Evolutionary conservation across 2,113 vertebrate genomes (phyloP).

Genomic region (Cyrtonyx montezumae): DNA sequence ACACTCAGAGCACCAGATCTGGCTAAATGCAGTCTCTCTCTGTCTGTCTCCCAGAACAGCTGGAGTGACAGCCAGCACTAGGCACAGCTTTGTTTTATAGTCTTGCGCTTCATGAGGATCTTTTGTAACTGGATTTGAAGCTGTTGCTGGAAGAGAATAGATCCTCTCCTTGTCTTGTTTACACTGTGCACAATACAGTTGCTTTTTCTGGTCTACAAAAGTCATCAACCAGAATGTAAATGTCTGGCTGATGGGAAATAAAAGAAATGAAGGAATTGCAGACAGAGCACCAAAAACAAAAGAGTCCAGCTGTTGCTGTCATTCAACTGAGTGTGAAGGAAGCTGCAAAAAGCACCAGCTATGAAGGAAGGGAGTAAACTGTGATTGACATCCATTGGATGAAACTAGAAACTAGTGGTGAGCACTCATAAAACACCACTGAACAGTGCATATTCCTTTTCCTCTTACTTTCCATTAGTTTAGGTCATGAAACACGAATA

Average conservation of each 20-base stretch:
- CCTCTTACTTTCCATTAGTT: too few species aligned
- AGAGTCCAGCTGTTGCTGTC: background rate
- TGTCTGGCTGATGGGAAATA: background rate
- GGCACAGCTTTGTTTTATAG: background rate
- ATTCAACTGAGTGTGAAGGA: background rate
- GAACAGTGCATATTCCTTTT: background rate
- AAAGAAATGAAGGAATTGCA: background rate
- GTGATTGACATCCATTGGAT: background rate
- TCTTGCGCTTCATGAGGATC: background rate
- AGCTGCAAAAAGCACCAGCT: background rate
- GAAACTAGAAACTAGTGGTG: background rate
- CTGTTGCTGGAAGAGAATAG: background rate
- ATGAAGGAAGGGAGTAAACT: background rate
- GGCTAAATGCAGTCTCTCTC: background rate
- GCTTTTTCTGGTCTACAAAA: background rate
- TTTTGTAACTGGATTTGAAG: background rate
- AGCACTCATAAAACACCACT: accelerated
- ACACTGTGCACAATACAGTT: accelerated
- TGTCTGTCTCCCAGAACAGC: background rate
- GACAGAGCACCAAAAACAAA: background rate
- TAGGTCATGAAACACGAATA: accelerated
- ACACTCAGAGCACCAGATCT: background rate
- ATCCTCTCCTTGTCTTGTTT: background rate
- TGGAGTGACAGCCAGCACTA: background rate
- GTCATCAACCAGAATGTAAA: background rate